These are phyloP conservation scores for Diadegma fenestrale DNA, from an alignment of 2,888 invertebrate species.

Conservation along the genomic window DNA sequence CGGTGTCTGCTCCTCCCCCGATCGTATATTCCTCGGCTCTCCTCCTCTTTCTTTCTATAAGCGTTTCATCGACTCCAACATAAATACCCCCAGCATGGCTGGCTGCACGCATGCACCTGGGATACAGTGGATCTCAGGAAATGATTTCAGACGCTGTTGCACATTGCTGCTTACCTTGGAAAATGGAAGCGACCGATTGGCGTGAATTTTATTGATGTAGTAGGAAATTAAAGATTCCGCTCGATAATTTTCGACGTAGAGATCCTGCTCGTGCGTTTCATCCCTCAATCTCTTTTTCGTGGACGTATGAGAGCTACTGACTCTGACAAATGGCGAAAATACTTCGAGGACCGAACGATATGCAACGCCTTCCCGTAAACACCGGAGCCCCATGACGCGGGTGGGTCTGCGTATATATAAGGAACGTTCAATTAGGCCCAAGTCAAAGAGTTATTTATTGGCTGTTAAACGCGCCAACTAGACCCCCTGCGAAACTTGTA, in stretches of 20 bases:
- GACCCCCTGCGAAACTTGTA: slow-evolving; percentile 76
- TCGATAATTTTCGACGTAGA: not conserved
- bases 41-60: slow-evolving; percentile 55
- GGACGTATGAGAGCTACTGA: slow-evolving; percentile 68
- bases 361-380: slow-evolving; percentile 47
- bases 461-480: slow-evolving; percentile 75
- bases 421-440: slow-evolving; percentile 78
- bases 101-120: slow-evolving; percentile 69
- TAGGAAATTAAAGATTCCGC: not conserved
- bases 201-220: not conserved
- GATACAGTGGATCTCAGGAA: slow-evolving; percentile 71
- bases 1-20: slow-evolving; percentile 20
- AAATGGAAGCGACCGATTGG: not conserved
- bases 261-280: not conserved
- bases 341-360: slow-evolving; percentile 49
- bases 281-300: not conserved
- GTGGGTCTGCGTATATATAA: slow-evolving; percentile 65
- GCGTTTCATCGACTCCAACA: slow-evolving; percentile 68
- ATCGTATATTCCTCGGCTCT: slow-evolving; percentile 52
- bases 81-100: slow-evolving; percentile 70
- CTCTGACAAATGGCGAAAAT: slow-evolving; percentile 38
- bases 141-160: slow-evolving; percentile 22
- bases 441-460: slow-evolving; percentile 80
- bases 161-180: not conserved
- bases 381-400: slow-evolving; percentile 42